phyloP scores from a whole-genome alignment of 2,113 vertebrate species.

The Nothocercus nigrocapillus region DNA sequence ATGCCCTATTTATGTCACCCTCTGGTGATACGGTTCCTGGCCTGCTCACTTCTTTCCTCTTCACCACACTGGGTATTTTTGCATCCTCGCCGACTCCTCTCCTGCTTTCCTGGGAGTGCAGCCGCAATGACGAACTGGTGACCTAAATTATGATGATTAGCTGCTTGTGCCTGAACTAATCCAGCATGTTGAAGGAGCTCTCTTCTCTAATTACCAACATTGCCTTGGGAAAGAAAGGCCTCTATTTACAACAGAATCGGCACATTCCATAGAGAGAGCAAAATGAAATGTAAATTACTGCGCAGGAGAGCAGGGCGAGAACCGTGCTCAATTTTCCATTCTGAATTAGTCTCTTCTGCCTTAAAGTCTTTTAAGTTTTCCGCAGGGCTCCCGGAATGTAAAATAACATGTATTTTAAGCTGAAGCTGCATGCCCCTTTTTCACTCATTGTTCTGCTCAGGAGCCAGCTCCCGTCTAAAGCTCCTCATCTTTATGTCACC shows the following conservation, averaged over 20 bases:
- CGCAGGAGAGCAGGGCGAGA: not conserved
- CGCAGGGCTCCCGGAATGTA: not conserved
- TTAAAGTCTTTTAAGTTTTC: not conserved
- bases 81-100: not conserved
- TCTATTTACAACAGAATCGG: not conserved
- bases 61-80: not conserved
- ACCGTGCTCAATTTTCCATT: fast-evolving
- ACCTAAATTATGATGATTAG: not conserved
- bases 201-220: not conserved
- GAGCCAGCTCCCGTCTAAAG: not conserved
- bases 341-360: not conserved
- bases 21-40: not conserved
- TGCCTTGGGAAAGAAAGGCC: not conserved
- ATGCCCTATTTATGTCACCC: constrained; percentile 4
- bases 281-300: not conserved
- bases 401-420: not conserved
- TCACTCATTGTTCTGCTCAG: not conserved
- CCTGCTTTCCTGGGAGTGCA: not conserved
- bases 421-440: not conserved
- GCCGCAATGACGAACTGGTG: not conserved
- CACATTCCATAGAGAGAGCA: not conserved
- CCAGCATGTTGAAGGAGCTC: not conserved
- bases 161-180: not conserved
- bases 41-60: constrained; percentile 12
- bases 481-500: not conserved